Conservation (phyloP, 2,797 vertebrate species). For the Natrix natrix region DNA sequence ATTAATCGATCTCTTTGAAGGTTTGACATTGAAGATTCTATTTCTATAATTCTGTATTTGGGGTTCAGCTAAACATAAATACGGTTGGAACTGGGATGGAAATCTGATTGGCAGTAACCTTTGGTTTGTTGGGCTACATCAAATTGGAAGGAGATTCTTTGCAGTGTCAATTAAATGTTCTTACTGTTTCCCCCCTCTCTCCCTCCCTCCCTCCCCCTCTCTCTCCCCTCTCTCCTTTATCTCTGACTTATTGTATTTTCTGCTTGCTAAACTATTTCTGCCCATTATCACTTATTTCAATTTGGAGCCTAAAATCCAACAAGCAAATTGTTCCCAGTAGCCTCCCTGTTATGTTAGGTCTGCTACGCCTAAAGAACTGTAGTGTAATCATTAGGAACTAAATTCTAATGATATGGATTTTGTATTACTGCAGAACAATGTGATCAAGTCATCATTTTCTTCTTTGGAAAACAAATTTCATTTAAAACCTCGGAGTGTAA, state of each 20-base stretch:
- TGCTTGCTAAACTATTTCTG: background rate
- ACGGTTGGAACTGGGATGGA: background rate
- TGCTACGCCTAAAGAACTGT: background rate
- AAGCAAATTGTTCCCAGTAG: background rate
- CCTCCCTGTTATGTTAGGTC: background rate
- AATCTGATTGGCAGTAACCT: background rate
- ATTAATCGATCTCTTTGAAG: background rate
- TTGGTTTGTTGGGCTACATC: background rate
- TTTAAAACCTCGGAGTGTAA: rapidly evolving
- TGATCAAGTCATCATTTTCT: constrained; percentile 27
- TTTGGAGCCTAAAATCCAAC: background rate
- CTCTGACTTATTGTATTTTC: background rate
- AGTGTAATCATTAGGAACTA: background rate
- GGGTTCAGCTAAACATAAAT: background rate
- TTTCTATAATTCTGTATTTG: background rate
- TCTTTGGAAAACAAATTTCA: background rate
- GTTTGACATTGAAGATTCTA: background rate
- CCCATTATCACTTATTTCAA: background rate
- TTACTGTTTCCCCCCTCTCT: too few species aligned
- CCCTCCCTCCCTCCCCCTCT: background rate
- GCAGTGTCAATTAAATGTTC: background rate
- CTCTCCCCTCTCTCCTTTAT: background rate
- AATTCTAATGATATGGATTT: background rate
- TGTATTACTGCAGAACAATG: constrained; percentile 19
- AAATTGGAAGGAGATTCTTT: background rate